Base-by-base conservation (phyloP, 37 sponge, comb jelly and placozoan genomes). In the Chondrosia reniformis region DNA sequence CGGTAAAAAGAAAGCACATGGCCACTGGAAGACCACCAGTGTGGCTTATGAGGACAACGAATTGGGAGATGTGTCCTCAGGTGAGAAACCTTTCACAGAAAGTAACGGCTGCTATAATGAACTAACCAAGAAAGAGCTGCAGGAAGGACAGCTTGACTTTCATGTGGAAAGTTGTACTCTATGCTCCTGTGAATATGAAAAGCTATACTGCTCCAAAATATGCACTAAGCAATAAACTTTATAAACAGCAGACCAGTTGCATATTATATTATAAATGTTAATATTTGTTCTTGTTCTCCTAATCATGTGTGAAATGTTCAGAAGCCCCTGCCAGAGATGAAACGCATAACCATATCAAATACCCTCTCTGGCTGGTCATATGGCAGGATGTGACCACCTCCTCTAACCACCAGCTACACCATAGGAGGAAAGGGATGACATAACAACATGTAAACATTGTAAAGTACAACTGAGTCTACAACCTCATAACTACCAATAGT, bases 381-480 rank as follows among this genome's bases (percentile, higher is more conserved):
- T 21, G 95, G 95, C 15, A 94, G 75, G 33, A 94, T 87, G 72
- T 94, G 95, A 1, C 95, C 95, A 46, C 88, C 88, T 33, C 81
- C 85, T 36, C 88, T 71, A 2, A 94, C 81, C 34, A 91, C 79
- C 4, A 90, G 85, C 89, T 92, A 54, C 9, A 32, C 21, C 10
- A 57, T 22, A 2, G 36, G 4, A 31, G 61, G 12, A 55, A 52
- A 45, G 17, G 52, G 0, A 46, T 0, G 72, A 59, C 17, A 59
- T 30, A 59, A 30, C 30, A 19, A 59, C 61, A 59, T 59, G 15
- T 15, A 59, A 30, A 30, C 61, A 59, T 59, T 7, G 4, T 30
- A 25, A 59, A 25, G 28, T 30, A 59, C 52, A 49, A 19, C 15
- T 15, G 15, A 19, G 52, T 15, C n/a, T 13, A 13, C 17, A 13